Conservation (phyloP, 2,888 invertebrate species). For the Empis stercorea region DNA sequence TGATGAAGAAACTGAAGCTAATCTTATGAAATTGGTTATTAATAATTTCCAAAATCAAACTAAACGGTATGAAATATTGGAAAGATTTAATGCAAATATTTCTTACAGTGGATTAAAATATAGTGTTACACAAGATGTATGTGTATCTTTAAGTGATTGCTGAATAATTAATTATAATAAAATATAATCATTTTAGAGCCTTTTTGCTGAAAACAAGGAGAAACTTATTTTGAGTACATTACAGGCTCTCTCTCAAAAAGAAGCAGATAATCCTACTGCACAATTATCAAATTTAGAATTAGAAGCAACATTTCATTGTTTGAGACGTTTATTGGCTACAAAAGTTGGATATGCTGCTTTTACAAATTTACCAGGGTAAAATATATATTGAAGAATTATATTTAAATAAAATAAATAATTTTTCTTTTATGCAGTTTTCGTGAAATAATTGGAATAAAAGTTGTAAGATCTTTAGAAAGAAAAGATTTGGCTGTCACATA, state of each 20-base stretch:
- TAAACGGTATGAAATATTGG: constrained; percentile 64
- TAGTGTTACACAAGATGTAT: constrained; percentile 91
- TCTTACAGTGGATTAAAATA: constrained; percentile 95
- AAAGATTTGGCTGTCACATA: constrained; percentile 86
- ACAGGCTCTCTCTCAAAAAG: constrained; percentile 66
- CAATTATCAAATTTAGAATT: constrained; percentile 55
- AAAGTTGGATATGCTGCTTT: constrained; percentile 97
- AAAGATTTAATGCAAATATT: constrained; percentile 93
- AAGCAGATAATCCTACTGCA: constrained; percentile 44
- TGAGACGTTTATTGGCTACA: constrained; percentile 86
- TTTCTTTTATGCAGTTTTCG: constrained; percentile 53
- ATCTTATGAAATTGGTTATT: constrained; percentile 50
- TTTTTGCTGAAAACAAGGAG: constrained; percentile 97
- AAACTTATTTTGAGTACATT: constrained; percentile 88
- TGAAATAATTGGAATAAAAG: constrained; percentile 86
- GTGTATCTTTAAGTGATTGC: constrained; percentile 20
- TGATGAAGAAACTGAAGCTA: constrained; percentile 93
- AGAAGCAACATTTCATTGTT: constrained; percentile 90
- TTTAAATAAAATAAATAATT: not conserved
- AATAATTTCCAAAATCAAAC: constrained; percentile 41
- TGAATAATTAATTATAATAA: not conserved
- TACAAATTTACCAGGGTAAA: constrained; percentile 70
- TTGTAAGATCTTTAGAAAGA: constrained; percentile 76
- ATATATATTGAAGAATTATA: not conserved
- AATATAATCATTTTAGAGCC: constrained; percentile 55